Evolutionary conservation across 2,888 invertebrate species (phyloP).

Genomic region (Rotaria macrura): DNA sequence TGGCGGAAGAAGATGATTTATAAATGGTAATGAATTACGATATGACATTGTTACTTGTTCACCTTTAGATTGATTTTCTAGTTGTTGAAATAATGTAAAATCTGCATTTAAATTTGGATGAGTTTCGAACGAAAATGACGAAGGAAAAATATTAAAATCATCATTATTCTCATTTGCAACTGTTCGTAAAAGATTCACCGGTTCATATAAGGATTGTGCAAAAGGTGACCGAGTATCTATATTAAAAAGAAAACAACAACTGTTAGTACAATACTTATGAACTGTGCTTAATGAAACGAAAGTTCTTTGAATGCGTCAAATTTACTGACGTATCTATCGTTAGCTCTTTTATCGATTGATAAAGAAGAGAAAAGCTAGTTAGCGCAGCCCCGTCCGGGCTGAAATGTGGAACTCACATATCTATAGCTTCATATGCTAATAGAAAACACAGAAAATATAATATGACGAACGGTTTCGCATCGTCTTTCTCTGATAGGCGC

Average conservation of each 20-base stretch:
- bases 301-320: too few species aligned
- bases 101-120: background rate
- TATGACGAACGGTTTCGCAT: too few species aligned
- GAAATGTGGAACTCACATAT: too few species aligned
- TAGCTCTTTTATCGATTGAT: too few species aligned
- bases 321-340: too few species aligned
- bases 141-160: background rate
- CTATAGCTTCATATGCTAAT: too few species aligned
- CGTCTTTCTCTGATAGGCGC: too few species aligned
- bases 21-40: background rate
- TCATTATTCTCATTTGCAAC: background rate
- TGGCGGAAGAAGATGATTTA: background rate
- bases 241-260: background rate
- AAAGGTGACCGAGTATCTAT: background rate
- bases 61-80: background rate
- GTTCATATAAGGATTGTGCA: background rate
- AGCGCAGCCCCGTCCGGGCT: too few species aligned
- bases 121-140: background rate
- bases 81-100: background rate
- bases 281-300: too few species aligned
- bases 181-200: background rate
- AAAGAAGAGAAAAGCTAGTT: too few species aligned
- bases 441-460: too few species aligned
- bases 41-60: background rate
- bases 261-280: too few species aligned